Percentiles rank a stretch among this genome's conserved stretches.
These are phyloP conservation scores for Otocyon megalotis DNA, from an alignment of 2,113 vertebrate species.

Conservation along the genomic window DNA sequence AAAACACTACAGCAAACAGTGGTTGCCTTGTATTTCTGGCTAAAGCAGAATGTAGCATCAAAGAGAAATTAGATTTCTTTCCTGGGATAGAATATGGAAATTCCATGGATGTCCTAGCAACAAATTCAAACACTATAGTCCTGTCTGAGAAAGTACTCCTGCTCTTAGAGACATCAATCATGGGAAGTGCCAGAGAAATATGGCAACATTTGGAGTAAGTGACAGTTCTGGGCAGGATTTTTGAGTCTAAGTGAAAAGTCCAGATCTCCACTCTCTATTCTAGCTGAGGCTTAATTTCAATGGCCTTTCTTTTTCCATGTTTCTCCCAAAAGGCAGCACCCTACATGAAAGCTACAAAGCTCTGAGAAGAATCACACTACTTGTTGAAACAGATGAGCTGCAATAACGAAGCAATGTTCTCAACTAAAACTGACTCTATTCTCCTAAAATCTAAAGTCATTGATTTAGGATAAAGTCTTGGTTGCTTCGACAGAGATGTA, in stretches of 20 bases:
- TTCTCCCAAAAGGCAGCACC: neutral
- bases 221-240: neutral
- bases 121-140: slow-evolving; percentile 80
- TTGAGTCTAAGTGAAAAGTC: neutral
- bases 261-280: neutral
- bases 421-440: neutral
- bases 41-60: slow-evolving; percentile 84
- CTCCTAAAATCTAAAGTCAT: slow-evolving; percentile 1
- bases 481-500: neutral
- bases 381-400: neutral
- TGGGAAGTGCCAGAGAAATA: neutral
- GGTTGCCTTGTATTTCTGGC: slow-evolving; percentile 86
- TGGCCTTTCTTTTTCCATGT: neutral
- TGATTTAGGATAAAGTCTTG: neutral
- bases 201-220: neutral
- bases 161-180: neutral
- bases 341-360: neutral
- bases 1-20: slow-evolving; percentile 85
- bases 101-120: slow-evolving; percentile 81
- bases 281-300: neutral
- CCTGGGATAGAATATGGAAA: slow-evolving; percentile 82
- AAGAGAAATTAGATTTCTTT: slow-evolving; percentile 84
- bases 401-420: neutral
- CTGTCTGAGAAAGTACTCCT: slow-evolving; percentile 56
- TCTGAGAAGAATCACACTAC: neutral